Evolutionary conservation across 2,113 vertebrate genomes (phyloP).

Genomic region (Malurus alboscapulatus): DNA sequence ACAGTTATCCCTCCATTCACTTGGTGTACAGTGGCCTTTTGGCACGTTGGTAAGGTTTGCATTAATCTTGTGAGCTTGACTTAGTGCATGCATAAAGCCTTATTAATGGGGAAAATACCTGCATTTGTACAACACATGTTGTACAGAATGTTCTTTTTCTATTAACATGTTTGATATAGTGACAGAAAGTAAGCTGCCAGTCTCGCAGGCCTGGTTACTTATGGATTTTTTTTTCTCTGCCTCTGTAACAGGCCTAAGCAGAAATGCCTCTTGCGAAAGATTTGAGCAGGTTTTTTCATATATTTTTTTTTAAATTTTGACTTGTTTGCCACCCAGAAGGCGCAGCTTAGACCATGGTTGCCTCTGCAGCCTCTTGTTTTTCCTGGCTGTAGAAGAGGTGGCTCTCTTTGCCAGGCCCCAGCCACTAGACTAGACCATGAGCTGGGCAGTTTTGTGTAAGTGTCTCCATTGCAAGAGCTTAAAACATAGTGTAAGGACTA

Average conservation of each 20-base stretch:
- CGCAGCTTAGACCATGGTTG: rapidly evolving
- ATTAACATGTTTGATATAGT: neutral
- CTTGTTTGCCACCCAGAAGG: neutral
- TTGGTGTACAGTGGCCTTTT: neutral
- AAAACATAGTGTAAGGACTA: neutral
- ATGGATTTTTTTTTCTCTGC: neutral
- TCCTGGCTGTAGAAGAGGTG: neutral
- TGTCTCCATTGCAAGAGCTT: neutral
- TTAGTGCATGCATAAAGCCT: neutral
- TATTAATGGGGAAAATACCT: neutral
- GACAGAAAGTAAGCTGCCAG: neutral
- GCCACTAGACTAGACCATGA: rapidly evolving
- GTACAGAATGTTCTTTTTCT: neutral
- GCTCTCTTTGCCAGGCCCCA: neutral
- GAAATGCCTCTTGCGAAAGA: neutral
- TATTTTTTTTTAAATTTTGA: neutral
- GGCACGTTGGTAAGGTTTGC: neutral
- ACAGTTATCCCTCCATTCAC: neutral
- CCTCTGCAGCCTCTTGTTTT: neutral
- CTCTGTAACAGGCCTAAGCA: neutral
- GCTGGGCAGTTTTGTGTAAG: neutral
- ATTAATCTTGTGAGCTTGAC: neutral
- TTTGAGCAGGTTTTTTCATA: neutral
- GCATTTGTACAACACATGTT: rapidly evolving
- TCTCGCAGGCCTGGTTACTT: neutral